Base-by-base conservation (phyloP, 2,797 vertebrate species). In the Phyllotis vaccarum region DNA sequence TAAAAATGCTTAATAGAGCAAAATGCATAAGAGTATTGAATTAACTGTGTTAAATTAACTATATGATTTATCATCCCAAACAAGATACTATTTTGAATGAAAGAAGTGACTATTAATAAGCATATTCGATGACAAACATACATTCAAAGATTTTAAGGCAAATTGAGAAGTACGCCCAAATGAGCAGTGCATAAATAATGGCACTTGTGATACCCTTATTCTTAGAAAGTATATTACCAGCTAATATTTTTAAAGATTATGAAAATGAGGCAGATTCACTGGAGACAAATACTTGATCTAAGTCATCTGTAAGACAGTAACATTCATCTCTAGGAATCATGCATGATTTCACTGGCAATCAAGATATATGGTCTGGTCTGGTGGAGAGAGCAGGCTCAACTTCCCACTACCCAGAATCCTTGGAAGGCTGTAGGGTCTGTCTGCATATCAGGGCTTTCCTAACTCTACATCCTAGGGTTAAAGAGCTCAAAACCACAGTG, bases 201-300 rank as follows among this genome's bases (percentile, higher is more conserved):
- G 58, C 62, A 7, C 27, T 56, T 88, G 21, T 91, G 52, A 10
- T 90, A 46, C 2, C 6, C 10, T 78, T 85, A 17, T 58, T 34
- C 80, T 74, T 52, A 87, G 34, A 24, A 85, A 72, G 37, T 37
- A 49, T 29, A 92, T 66, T 86, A 89, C 64, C 56, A 76, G 24
- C n/a, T 68, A 70, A 46, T 92, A 52, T 43, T 89, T 90, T 94
- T 87, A 82, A 93, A 95, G 29, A 74, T 87, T 91, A 22, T 76
- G 54, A 83, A 94, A 82, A 24, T 40, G 12, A 29, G 11, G 24
- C 16, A 70, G 14, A 60, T 75, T 86, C 7, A 49, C 86, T 82
- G 54, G 21, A 82, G 22, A 40, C 43, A 93, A 95, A 40, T 72
- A 81, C 76, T 80, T 60, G 58, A 58, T 87, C 46, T 74, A 75